phyloP scores from a whole-genome alignment of 2,113 vertebrate species.

The Mesoclemmys tuberculata region DNA sequence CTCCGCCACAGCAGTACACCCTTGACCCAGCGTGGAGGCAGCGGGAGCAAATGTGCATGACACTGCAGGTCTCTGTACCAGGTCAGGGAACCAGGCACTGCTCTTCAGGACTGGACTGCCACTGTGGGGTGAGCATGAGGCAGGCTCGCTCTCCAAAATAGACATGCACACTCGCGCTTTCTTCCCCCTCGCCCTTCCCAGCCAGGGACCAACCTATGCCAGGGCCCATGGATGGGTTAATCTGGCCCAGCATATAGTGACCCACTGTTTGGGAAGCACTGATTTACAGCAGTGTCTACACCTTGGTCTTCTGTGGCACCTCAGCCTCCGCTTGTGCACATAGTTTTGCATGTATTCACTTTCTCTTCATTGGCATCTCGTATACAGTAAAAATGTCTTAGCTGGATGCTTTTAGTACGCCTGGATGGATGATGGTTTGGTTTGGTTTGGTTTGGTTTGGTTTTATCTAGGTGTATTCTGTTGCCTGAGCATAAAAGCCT shows the following conservation, averaged over 20 bases:
- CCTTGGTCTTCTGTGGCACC: too few species aligned
- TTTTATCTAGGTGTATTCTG: not conserved
- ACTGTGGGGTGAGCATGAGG: not conserved
- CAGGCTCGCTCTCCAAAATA: not conserved
- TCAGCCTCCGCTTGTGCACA: too few species aligned
- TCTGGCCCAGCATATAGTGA: too few species aligned
- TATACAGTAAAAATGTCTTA: not conserved
- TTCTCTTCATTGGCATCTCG: not conserved
- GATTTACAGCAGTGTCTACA: too few species aligned
- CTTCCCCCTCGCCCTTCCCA: too few species aligned
- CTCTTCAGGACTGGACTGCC: not conserved
- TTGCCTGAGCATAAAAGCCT: too few species aligned
- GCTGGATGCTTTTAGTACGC: not conserved
- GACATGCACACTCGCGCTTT: too few species aligned
- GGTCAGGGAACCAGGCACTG: not conserved
- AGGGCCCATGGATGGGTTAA: too few species aligned
- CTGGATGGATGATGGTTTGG: too few species aligned
- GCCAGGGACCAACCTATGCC: too few species aligned
- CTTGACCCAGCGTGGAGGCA: not conserved
- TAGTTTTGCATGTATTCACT: not conserved
- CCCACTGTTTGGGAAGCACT: too few species aligned
- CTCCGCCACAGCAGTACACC: not conserved
- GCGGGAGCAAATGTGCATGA: not conserved
- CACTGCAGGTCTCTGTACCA: not conserved
- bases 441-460: accelerated